Base-by-base conservation (phyloP, 2,797 vertebrate genomes). In the Myotis pilosus region DNA sequence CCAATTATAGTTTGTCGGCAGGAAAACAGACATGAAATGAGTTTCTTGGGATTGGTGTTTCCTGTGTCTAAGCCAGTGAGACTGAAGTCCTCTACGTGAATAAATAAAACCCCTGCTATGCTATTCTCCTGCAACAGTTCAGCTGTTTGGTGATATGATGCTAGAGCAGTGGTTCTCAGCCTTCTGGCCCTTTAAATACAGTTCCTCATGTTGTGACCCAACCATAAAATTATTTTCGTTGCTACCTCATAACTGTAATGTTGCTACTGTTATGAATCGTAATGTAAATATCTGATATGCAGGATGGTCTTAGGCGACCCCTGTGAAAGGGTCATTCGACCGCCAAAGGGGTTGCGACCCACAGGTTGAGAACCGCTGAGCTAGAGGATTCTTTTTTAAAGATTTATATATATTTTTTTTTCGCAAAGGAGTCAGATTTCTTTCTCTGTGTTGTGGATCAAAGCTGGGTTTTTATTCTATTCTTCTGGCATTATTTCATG, bases 1-100 rank as follows among this genome's bases (percentile, higher is more conserved):
- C 90, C 96, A 98, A 97, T 97, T 98, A 97, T 49, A 96, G 91
- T 95, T 97, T 97, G 97, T 97, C 97, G 96, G 94, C 92, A 97
- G 97, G 91, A 97, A 72, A 97, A 89, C n/a, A 91, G 68, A 91
- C 95, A 62, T 97, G 92, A 98, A 98, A 97, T 98, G 13, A 98
- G 41, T 94, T 98, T 96, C 72, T 84, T 97, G 96, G 88, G 93
- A 91, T 30, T 89, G 33, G 57, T 90, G 12, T 75, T 95, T 60
- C 93, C 91, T 94, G 62, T 55, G 84, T 94, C 92, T 30, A 97
- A 87, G 78, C 12, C 53, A 90, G 47, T 75, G 30, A 97, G 83
- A 38, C 12, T 20, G 78, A 64, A 69, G 86, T 57, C 71, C 83
- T 92, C 87, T 76, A 25, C 87, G 96, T 78, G 93, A 97, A 95